A percentile compares a stretch with the other conserved stretches of the same genome.
Conservation (phyloP, 2,888 invertebrate species). For the Brenthis ino region DNA sequence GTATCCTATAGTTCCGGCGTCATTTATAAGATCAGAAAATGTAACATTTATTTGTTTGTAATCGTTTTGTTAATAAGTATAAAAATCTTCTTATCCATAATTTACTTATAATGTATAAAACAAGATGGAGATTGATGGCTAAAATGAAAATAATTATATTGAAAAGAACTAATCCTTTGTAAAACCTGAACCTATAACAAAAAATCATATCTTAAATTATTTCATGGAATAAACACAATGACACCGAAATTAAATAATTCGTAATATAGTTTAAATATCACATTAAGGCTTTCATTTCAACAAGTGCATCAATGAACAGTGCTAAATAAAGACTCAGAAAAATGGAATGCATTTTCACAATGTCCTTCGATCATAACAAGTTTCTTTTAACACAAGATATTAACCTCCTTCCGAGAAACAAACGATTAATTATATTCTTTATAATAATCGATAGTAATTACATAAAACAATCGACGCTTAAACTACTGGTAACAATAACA, state of each 20-base stretch:
- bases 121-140: no score
- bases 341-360: slow-evolving; percentile 79
- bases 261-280: not conserved
- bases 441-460: slow-evolving; percentile 49
- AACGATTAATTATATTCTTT: slow-evolving; percentile 53
- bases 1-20: not conserved
- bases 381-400: slow-evolving; percentile 58
- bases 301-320: slow-evolving; percentile 74
- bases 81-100: no score
- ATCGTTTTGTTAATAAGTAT: no score
- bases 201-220: no score
- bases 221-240: no score
- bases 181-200: no score
- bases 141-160: no score
- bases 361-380: slow-evolving; percentile 67
- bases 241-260: no score
- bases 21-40: no score
- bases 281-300: not conserved
- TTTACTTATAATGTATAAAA: no score
- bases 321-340: slow-evolving; percentile 61
- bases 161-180: no score
- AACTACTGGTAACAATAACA: slow-evolving; percentile 81
- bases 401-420: slow-evolving; percentile 58
- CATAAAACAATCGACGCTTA: slow-evolving; percentile 72
- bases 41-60: no score